Conservation (phyloP, 2,113 vertebrate genomes). For the Tiliqua scincoides region DNA sequence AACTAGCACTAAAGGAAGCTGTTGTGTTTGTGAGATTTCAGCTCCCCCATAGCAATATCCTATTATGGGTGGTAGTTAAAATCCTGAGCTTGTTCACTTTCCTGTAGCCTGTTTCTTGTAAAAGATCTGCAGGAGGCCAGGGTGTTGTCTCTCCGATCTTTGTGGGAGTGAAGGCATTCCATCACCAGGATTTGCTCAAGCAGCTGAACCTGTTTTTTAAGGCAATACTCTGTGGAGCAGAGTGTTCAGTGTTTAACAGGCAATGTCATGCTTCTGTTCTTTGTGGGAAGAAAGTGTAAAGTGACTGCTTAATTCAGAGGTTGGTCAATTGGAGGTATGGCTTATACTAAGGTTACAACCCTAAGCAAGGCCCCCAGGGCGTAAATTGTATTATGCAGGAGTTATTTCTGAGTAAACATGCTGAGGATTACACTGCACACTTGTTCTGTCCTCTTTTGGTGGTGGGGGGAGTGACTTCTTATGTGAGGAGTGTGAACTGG, state of each 20-base stretch:
- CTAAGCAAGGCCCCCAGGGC: too few relatives aligned
- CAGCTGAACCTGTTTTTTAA: slow-evolving; percentile 50
- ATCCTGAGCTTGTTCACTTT: not conserved
- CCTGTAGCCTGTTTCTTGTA: not conserved
- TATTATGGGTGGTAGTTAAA: not conserved
- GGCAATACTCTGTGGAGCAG: slow-evolving; percentile 26
- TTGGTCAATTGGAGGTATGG: slow-evolving; percentile 52
- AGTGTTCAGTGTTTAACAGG: slow-evolving; percentile 54
- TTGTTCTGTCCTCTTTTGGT: not conserved
- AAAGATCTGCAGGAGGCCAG: slow-evolving; percentile 30
- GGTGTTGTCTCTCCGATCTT: slow-evolving; percentile 34
- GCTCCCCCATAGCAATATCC: not conserved
- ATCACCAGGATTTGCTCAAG: slow-evolving; percentile 48
- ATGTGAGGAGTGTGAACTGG: not conserved
- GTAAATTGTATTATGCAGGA: not conserved
- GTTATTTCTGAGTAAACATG: not conserved
- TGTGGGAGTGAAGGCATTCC: slow-evolving; percentile 37
- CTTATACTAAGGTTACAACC: not conserved
- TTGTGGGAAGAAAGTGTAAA: slow-evolving; percentile 63
- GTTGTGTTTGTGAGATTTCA: not conserved
- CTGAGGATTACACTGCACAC: not conserved
- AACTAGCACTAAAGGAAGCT: not conserved
- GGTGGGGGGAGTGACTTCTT: not conserved
- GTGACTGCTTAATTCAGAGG: slow-evolving; percentile 57
- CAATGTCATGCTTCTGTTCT: slow-evolving; percentile 63